phyloP scores from a whole-genome alignment of 2,113 vertebrate species.

The Atlantisia rogersi region DNA sequence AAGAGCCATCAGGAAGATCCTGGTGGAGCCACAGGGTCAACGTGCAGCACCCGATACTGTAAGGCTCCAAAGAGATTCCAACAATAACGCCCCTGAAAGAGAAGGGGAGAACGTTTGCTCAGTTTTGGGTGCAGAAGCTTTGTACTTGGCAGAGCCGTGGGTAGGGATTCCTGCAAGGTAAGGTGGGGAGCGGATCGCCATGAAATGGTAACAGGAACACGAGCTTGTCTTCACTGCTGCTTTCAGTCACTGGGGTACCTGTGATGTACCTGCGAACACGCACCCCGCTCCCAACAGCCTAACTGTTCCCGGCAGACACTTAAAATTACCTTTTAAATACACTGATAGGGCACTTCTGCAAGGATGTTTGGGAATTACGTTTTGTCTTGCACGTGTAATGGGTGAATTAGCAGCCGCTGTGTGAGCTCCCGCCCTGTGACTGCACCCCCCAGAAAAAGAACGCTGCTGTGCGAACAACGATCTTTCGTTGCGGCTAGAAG shows the following conservation, averaged over 20 bases:
- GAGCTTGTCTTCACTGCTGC: neutral
- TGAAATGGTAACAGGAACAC: accelerated
- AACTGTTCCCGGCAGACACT: neutral
- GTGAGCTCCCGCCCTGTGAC: neutral
- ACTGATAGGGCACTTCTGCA: neutral
- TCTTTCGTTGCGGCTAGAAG: accelerated
- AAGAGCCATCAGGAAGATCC: neutral
- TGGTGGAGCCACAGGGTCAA: neutral
- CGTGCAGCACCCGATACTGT: accelerated
- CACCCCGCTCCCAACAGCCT: neutral
- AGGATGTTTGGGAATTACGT: neutral
- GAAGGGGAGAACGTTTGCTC: neutral
- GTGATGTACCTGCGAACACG: neutral
- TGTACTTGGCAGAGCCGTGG: accelerated
- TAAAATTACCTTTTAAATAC: neutral
- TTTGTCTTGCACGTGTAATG: neutral
- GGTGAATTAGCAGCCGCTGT: neutral
- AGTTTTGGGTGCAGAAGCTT: neutral
- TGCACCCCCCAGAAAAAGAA: neutral
- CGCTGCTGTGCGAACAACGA: accelerated
- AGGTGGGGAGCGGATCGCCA: neutral
- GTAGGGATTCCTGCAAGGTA: neutral
- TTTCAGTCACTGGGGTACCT: neutral
- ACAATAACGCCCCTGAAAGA: neutral
- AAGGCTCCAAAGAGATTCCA: neutral